Evolutionary conservation across 2,113 vertebrate species (phyloP), one percentile per base, ranked within the genome.

Genomic region (Cyanistes caeruleus): DNA sequence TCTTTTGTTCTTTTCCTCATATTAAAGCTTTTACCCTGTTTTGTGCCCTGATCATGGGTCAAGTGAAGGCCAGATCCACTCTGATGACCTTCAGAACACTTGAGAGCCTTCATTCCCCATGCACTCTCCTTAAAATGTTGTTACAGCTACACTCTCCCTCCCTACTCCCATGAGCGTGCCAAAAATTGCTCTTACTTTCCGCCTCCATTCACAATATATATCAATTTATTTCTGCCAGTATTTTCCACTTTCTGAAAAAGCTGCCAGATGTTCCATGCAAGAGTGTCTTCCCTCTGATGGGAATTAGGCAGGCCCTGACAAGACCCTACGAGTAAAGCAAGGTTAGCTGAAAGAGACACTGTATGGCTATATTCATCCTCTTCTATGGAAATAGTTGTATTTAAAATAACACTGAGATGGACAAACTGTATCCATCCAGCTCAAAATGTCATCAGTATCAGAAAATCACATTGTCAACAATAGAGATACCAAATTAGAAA

Each of bases 21-120:
- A 58, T 63, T 78, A 75, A 68, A 72, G 62, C 58, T 90, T 30
- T 70, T 89, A 37, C 24, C 44, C 49, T 73, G 27, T 84, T 95
- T 23, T 48, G 5, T 41, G 53, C 37, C 60, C 59, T 76, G 41
- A 80, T 41, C 16, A 33, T 11, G 19, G 68, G 89, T 86, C 68
- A 92, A 81, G 16, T 44, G n/a, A 90, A 92, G 86, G 94, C 60
- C 95, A 93, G 35, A 73, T 62, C 37, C 55, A 74, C 51, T 72
- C 49, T 55, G 23, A 65, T 30, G 43, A 92, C 73, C 68, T 94
- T 77, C 59, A 86, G 41, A 92, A 86, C 52, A 37, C 67, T 53
- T 73, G 13, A 88, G 51, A 90, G 75, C 49, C 80, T 87, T 81
- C 76, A n/a, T 3, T 93, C 83, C 79, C 28, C 1, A 56, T 30